phyloP scores from a whole-genome alignment of 2,888 invertebrate genomes.

The Copidosoma aretas region DNA sequence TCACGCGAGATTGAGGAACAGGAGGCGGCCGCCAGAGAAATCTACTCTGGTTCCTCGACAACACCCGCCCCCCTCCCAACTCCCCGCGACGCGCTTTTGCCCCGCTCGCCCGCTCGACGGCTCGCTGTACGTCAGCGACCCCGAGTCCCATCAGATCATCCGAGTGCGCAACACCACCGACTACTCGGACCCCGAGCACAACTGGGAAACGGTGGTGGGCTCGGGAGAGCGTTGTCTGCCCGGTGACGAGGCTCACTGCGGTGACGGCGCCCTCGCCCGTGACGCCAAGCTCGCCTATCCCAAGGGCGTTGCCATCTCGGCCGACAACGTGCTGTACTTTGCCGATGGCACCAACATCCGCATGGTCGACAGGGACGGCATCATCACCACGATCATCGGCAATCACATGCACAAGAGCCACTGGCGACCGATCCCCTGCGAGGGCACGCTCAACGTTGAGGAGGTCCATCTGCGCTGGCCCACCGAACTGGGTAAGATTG shows the following conservation, averaged over 20 bases:
- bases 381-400: constrained; percentile 89
- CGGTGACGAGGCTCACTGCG: constrained; percentile 93
- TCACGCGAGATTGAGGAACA: no score
- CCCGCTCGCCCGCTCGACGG: constrained; percentile 81
- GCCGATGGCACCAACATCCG: constrained; percentile 95
- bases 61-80: not conserved
- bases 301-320: constrained; percentile 93
- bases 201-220: constrained; percentile 95
- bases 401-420: constrained; percentile 93
- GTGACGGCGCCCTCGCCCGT: constrained; percentile 90
- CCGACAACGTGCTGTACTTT: constrained; percentile 90
- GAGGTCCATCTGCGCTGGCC: constrained; percentile 96
- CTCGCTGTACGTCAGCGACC: constrained; percentile 92
- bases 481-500: constrained; percentile 72
- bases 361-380: constrained; percentile 90
- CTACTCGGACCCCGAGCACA: constrained; percentile 84
- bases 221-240: constrained; percentile 93
- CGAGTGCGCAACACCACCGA: constrained; percentile 83
- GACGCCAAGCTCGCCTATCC: constrained; percentile 95
- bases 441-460: constrained; percentile 88
- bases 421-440: constrained; percentile 93
- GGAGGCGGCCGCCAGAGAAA: constrained; percentile 27
- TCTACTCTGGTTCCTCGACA: constrained; percentile 15
- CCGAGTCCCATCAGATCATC: constrained; percentile 93
- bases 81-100: no score